Base-by-base conservation (phyloP, 2,797 vertebrate genomes). In the Adelosebastes latens region DNA sequence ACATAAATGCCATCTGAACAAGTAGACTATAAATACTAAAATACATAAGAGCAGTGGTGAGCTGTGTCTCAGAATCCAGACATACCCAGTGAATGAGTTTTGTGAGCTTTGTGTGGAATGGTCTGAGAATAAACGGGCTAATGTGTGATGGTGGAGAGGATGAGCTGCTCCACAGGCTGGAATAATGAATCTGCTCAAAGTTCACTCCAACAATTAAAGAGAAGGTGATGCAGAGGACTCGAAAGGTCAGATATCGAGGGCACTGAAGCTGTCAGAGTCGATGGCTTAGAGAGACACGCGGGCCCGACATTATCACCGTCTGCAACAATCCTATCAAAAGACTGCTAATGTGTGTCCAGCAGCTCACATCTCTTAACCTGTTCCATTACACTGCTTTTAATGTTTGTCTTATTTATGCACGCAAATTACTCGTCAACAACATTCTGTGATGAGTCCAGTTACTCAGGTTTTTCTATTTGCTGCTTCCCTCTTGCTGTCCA, bases 141-240 rank as follows among this genome's bases (percentile, higher is more conserved):
- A 74, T 55, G 11, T 59, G 59, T 64, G 53, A 49, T 1, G 9
- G 49, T 2, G 56, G 9, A 34, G 46, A 32, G 32, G 29, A 22
- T 1, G 9, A 3, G 56, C 22, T 34, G 68, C 64, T 76, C 8
- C 22, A 71, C 22, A 11, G 14, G 58, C 18, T 8, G 64, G 60
- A 77, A 78, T 87, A 89, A 90, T 89, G 72, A 88, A 87, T 82
- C 64, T 64, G 86, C 78, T 85, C 55, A 91, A 94, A 93, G 89
- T 93, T 93, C 90, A 93, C 58, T 3, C 31, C 20, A 79, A 91
- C 90, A 92, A 88, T 94, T 94, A 92, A 90, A 81, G 63, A 34
- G 72, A 75, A 77, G 82, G 81, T 77, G 73, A 83, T 70, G 68
- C 61, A 75, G 72, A 82, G 67, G 83, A 84, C 34, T 68, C 24